Evolutionary conservation across 2,113 vertebrate genomes (phyloP).

Genomic region (Dunckerocampus dactyliophorus): DNA sequence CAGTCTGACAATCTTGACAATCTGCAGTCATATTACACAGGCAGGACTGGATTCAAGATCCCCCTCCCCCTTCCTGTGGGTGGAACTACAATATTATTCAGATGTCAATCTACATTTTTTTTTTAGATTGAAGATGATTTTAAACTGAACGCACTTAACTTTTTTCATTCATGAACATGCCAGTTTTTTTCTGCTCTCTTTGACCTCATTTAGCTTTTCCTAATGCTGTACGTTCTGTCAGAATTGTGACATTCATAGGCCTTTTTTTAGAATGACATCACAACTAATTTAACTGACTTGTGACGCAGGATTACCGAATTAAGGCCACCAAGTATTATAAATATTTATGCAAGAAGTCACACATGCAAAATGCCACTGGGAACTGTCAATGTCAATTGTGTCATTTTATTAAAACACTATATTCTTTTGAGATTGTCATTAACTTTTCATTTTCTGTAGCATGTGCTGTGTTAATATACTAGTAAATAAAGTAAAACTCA

Average conservation of each 20-base stretch:
- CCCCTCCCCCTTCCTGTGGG: conserved; percentile 28
- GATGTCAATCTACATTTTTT: conserved; percentile 1
- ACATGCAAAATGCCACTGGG: conserved; percentile 61
- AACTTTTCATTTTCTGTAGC: conserved; percentile 86
- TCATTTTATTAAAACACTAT: conserved; percentile 98
- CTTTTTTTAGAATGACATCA: conserved; percentile 8
- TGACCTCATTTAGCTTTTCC: neutral
- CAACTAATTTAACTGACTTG: conserved; percentile 10
- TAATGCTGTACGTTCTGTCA: conserved; percentile 4
- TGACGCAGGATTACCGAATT: conserved; percentile 35
- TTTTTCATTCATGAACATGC: conserved; percentile 13
- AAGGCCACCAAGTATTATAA: conserved; percentile 64
- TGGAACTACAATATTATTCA: conserved; percentile 37
- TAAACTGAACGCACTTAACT: conserved; percentile 40
- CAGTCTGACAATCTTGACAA: conserved; percentile 46
- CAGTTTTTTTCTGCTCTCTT: neutral
- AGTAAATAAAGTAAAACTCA: conserved; percentile 85
- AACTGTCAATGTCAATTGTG: conserved; percentile 80
- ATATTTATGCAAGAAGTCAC: conserved; percentile 56
- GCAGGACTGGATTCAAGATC: conserved; percentile 19
- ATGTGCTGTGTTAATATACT: conserved; percentile 93
- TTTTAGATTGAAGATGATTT: conserved; percentile 20
- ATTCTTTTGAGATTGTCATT: conserved; percentile 84
- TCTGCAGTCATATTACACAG: conserved; percentile 11
- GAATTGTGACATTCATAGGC: conserved; percentile 9